Evolutionary conservation across 2,888 invertebrate species (phyloP).

Genomic region (Eulithis prunata): DNA sequence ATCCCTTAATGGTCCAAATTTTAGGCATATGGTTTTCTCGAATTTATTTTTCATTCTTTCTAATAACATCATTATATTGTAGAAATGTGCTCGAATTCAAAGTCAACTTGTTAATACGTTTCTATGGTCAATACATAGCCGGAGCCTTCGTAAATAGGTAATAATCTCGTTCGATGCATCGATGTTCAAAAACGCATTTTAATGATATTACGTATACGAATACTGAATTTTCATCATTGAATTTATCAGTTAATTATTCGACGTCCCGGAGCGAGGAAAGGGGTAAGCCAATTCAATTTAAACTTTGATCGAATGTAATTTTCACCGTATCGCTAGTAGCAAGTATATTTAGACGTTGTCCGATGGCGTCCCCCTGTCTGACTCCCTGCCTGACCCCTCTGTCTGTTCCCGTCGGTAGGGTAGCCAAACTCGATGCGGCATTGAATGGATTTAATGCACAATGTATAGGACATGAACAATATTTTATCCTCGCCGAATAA

Average conservation of each 20-base stretch:
- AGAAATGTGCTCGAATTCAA: too few relatives aligned
- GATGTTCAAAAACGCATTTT: too few relatives aligned
- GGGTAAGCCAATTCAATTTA: constrained; percentile 9
- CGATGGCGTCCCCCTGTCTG: constrained; percentile 15
- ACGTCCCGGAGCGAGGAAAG: not conserved
- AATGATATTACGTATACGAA: too few relatives aligned
- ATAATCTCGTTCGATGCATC: too few relatives aligned
- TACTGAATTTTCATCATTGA: too few relatives aligned
- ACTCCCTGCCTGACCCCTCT: not conserved
- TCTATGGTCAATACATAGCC: too few relatives aligned
- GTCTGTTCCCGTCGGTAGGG: not conserved
- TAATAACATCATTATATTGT: too few relatives aligned
- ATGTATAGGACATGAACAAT: not conserved
- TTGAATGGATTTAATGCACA: not conserved
- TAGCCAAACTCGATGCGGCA: not conserved
- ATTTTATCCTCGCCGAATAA: not conserved
- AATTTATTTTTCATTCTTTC: too few relatives aligned
- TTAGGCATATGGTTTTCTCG: too few relatives aligned
- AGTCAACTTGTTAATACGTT: too few relatives aligned
- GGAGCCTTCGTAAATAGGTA: too few relatives aligned
- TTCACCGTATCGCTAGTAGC: not conserved
- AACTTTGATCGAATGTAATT: constrained; percentile 8
- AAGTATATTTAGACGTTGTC: constrained; percentile 6
- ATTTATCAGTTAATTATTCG: not conserved
- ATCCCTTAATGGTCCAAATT: too few relatives aligned